Percentiles rank a stretch among this genome's conserved stretches.
phyloP scores from a whole-genome alignment of 1,140 invertebrate species.

The Temnothorax nylanderi region DNA sequence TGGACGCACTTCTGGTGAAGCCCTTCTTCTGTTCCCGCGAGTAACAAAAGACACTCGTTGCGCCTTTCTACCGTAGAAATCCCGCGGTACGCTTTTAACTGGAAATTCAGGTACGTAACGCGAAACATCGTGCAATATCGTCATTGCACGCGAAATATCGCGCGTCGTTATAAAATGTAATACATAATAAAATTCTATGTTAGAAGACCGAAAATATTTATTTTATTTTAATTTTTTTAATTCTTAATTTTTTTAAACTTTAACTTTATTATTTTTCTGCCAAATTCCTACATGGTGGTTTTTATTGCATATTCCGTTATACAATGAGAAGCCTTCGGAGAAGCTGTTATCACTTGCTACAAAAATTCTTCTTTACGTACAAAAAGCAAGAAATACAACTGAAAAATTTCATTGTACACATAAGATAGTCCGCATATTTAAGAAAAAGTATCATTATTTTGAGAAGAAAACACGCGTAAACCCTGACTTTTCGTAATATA shows the following conservation, averaged over 20 bases:
- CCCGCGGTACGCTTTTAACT: background rate
- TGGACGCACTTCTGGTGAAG: constrained; percentile 21
- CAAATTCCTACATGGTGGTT: background rate
- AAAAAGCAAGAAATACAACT: background rate
- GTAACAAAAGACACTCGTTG: constrained; percentile 23
- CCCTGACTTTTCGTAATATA: background rate
- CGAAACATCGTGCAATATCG: background rate
- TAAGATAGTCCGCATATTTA: background rate
- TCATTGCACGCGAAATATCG: background rate
- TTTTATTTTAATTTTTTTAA: background rate
- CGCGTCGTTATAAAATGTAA: background rate
- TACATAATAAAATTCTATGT: background rate
- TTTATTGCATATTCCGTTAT: background rate
- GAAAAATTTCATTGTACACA: background rate
- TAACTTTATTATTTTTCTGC: background rate
- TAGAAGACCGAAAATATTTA: background rate
- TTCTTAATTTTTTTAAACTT: background rate
- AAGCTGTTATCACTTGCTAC: background rate
- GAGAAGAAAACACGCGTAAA: background rate
- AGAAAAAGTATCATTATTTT: background rate
- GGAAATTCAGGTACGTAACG: background rate
- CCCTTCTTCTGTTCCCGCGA: constrained; percentile 2
- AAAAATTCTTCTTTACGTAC: background rate
- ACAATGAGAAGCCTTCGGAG: background rate
- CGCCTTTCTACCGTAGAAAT: constrained; percentile 7